Base-by-base conservation (phyloP, 2,113 vertebrate genomes). In the Oryzias woworae region DNA sequence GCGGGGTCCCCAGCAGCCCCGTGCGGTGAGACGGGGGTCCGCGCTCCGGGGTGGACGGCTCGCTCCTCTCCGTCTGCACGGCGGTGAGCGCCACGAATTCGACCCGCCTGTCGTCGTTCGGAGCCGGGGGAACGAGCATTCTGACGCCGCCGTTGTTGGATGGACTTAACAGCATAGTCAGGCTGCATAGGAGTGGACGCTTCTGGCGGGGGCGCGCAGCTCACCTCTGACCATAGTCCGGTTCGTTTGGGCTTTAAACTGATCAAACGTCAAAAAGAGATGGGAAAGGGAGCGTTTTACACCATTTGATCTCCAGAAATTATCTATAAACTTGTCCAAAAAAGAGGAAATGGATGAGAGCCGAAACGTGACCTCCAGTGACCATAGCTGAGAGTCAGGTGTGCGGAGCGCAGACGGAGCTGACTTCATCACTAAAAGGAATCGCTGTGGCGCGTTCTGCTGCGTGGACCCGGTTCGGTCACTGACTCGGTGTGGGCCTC, bases 11-110 rank as follows among this genome's bases (percentile, higher is more conserved):
- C 50, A 95, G 88, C 56, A 95, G 91, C 3, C 91, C 92, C 7
- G 93, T 91, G 66, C 93, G 93, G 85, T 94, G 88, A 24, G 91
- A 94, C 53, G 91, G 90, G 81, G 91, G 91, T 28, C 78, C 87
- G 20, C 92, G 90, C 81, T 93, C 92, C 57, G 92, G 92, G 12
- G 90, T 92, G 73, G 92, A 90, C 22, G 88, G 91, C 71, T 94
- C 93, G 81, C 90, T 91, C 56, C 84, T 85, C 86, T 96, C 95
- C 20, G 93, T 94, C 84, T 92, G 94, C 49, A 96, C 94, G 0
- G 93, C 93, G 23, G 92, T 93, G 59, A 96, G 94, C 58, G 94
- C 94, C 74, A 95, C 94, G 58, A 95, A 94, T 91, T 95, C 95
- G 16, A 92, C 90, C 44, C 92, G 90, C 72, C 92, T 75, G 64